A percentile compares a stretch with the other conserved stretches of the same genome.
Evolutionary conservation across 1,140 invertebrate genomes (phyloP).

Genomic region (Drosophila azteca): DNA sequence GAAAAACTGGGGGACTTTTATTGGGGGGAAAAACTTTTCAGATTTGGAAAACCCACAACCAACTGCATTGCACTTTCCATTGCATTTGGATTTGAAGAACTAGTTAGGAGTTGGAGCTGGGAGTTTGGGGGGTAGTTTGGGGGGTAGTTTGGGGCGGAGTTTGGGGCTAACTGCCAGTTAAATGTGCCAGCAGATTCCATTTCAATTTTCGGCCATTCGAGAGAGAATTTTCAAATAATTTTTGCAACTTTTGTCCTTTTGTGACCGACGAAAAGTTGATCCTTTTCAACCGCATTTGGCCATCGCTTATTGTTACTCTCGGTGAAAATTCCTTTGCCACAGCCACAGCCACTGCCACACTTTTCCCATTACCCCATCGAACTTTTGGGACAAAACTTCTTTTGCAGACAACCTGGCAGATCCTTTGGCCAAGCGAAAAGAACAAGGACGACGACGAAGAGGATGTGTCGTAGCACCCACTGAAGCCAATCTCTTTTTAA

Average conservation of each 20-base stretch:
- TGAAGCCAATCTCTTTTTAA: constrained; percentile 76
- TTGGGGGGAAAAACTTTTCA: constrained; percentile 19
- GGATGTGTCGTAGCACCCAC: too few relatives aligned
- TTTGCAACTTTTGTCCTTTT: constrained; percentile 39
- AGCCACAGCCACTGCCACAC: too few relatives aligned
- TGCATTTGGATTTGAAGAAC: constrained; percentile 17
- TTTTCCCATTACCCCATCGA: constrained; percentile 39
- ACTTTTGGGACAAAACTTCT: constrained; percentile 35
- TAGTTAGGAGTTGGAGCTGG: not conserved
- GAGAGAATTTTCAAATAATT: constrained; percentile 47
- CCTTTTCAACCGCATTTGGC: constrained; percentile 35
- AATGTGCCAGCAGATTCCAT: constrained; percentile 42
- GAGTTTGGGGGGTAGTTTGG: too few relatives aligned
- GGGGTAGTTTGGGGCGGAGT: too few relatives aligned
- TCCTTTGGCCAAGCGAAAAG: constrained; percentile 32
- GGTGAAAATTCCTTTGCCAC: constrained; percentile 35
- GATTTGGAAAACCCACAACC: constrained; percentile 4
- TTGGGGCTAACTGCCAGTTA: constrained; percentile 16
- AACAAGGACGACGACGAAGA: not conserved
- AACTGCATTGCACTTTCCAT: constrained; percentile 7
- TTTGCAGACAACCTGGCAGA: constrained; percentile 24
- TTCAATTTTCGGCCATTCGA: constrained; percentile 47
- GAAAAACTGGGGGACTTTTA: not conserved
- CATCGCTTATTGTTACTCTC: constrained; percentile 57
- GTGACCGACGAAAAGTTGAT: constrained; percentile 51